phyloP scores from a whole-genome alignment of 2,888 invertebrate species.

The Lochmaea capreae region DNA sequence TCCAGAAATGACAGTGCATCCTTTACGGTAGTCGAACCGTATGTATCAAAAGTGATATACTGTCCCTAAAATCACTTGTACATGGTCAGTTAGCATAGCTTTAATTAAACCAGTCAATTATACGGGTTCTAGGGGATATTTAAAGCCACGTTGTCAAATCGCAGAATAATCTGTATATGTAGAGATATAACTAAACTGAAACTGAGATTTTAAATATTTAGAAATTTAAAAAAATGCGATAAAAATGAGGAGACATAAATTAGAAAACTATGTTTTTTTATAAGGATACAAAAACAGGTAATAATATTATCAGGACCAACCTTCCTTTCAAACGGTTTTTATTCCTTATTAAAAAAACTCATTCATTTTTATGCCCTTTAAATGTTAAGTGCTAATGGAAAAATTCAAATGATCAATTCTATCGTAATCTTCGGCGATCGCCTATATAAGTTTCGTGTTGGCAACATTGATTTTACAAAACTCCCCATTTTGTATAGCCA shows the following conservation, averaged over 20 bases:
- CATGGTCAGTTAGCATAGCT: constrained; percentile 19
- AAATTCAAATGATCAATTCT: background rate
- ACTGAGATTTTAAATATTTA: no score
- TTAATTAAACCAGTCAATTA: constrained; percentile 17
- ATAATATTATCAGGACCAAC: background rate
- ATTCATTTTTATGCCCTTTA: constrained; percentile 3
- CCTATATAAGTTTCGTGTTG: background rate
- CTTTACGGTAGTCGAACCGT: background rate
- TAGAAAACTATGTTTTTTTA: no score
- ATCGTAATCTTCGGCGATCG: background rate
- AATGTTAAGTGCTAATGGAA: background rate
- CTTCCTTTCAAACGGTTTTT: background rate
- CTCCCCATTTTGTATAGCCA: background rate
- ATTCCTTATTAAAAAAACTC: background rate
- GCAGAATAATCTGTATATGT: background rate
- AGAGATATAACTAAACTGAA: no score
- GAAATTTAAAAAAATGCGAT: no score
- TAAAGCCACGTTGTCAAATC: background rate
- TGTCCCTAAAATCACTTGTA: constrained; percentile 17
- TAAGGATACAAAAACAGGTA: background rate
- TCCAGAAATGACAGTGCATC: background rate
- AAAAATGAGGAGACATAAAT: background rate
- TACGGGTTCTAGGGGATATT: constrained; percentile 5
- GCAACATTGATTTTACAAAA: constrained; percentile 5
- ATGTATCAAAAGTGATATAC: constrained; percentile 15